A percentile compares a stretch with the other conserved stretches of the same genome.
Evolutionary conservation across 2,113 vertebrate genomes (phyloP).

Genomic region (Rhynchomys soricoides): DNA sequence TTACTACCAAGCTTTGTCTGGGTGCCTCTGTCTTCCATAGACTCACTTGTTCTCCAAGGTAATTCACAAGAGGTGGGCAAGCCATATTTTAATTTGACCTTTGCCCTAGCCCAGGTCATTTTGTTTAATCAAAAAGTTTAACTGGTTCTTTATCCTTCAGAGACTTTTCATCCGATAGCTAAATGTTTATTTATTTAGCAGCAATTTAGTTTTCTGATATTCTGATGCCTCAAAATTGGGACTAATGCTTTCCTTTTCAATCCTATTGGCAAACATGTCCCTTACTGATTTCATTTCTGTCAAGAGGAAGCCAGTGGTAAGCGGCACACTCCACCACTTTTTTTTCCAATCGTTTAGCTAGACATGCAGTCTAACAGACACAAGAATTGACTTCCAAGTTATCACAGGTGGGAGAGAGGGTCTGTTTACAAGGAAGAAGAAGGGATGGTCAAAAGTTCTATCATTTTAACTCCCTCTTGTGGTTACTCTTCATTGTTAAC

Average conservation of each 20-base stretch:
- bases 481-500: neutral
- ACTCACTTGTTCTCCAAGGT: neutral
- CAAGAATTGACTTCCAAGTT: neutral
- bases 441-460: neutral
- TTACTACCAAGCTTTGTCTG: neutral
- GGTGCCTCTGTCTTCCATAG: neutral
- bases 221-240: neutral
- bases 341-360: neutral
- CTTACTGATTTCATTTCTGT: neutral
- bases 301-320: neutral
- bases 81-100: slow-evolving; percentile 4
- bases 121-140: neutral
- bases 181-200: neutral
- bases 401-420: neutral
- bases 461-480: too few relatives aligned
- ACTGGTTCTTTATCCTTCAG: neutral
- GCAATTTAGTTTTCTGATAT: neutral
- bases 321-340: neutral
- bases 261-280: neutral
- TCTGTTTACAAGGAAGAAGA: neutral
- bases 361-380: neutral
- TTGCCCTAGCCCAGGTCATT: neutral
- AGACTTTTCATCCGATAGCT: neutral
- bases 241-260: neutral
- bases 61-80: neutral